Evolutionary conservation across 2,113 vertebrate genomes (phyloP).

Genomic region (Chascanopsetta lugubris): DNA sequence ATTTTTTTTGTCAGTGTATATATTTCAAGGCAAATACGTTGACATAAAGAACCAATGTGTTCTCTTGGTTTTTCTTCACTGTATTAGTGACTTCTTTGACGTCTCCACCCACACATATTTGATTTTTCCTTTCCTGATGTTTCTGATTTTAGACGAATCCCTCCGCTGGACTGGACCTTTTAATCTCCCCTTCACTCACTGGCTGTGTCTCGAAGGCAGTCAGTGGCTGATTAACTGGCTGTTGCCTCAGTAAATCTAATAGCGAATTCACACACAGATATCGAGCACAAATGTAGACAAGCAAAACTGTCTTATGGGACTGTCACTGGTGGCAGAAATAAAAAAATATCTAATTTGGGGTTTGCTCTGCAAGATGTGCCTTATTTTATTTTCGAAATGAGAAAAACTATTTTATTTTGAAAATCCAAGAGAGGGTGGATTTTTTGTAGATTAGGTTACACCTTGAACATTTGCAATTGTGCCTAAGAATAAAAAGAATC

Average conservation of each 20-base stretch:
- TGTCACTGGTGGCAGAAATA: no score
- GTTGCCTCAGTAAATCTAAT: no score
- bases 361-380: no score
- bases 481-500: no score
- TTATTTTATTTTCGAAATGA: no score
- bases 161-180: conserved; percentile 16
- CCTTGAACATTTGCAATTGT: neutral
- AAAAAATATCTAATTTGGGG: no score
- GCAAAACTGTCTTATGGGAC: neutral
- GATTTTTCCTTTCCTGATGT: neutral
- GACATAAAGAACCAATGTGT: neutral
- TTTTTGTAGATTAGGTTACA: neutral
- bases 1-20: neutral
- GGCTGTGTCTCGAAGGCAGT: no score
- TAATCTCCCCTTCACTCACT: conserved; percentile 6
- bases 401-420: neutral
- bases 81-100: neutral
- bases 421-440: neutral
- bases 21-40: no score
- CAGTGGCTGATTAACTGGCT: conserved; percentile 8
- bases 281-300: neutral
- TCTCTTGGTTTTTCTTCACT: conserved; percentile 1
- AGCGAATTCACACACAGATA: neutral
- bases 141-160: no score
- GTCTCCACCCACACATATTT: neutral